Base-by-base conservation (phyloP, 2,888 invertebrate species). In the Phlogophora meticulosa region DNA sequence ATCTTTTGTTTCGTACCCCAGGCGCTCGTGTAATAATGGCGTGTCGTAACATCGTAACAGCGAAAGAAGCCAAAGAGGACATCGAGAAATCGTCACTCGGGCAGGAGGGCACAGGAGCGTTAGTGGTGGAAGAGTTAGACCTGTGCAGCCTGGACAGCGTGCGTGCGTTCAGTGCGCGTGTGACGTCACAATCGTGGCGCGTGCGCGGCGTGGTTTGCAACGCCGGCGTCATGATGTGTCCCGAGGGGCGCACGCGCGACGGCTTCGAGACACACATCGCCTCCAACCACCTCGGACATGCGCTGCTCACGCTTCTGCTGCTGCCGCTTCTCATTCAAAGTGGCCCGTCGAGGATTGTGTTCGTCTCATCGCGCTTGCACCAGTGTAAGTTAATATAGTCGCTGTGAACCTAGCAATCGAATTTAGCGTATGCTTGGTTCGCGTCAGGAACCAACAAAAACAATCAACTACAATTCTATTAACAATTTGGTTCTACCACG, bases 211-310 rank as follows among this genome's bases (percentile, higher is more conserved):
- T 81, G n/a, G 59, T 81, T 34, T 81, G 81, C 56, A 81, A 75
- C 34, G 81, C 81, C 0, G 81, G 81, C 32, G 75, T 97, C 0
- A 97, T 97, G 97, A 94, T 96, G 88, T 96, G 96, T 57, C 97
- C 97, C 0, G 92, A 95, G 61, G 91, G 95, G 0, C 90, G 93
- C 59, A 97, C 97, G 0, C 96, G 95, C 53, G 97, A 97, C 80
- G 97, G 97, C 0, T 96, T 96, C 78, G 97, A 97, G 88, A 93
- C 94, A 60, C 97, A 97, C 68, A 91, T 97, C 11, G 97, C 96
- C 11, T 96, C 96, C 0, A 97, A 97, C 87, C 96, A 97, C 88
- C 92, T 97, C 69, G 97, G 96, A 0, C 97, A 97, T 76, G 97
- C 97, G 64, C 86, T 97, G 13, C 89, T 97, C 0, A 97, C 97